Conservation (phyloP, 2,113 vertebrate species). For the Butastur rufipennis region DNA sequence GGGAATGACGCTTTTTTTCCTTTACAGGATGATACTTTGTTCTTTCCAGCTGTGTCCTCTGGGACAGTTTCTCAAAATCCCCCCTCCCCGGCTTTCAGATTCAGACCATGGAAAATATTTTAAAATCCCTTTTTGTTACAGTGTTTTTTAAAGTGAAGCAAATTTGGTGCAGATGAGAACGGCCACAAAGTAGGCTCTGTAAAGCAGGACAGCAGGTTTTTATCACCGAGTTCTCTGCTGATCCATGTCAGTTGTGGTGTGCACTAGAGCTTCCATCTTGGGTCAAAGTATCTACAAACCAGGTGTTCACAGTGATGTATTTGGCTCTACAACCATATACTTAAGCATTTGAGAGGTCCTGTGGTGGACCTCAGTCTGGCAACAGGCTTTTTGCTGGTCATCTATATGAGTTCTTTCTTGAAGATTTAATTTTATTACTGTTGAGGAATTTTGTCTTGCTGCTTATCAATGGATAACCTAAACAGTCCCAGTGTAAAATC, state of each 20-base stretch:
- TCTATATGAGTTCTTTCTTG: neutral
- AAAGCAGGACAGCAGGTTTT: neutral
- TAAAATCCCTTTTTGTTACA: neutral
- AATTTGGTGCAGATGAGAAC: neutral
- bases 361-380: neutral
- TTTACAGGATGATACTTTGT: neutral
- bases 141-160: neutral
- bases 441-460: neutral
- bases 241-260: neutral
- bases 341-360: neutral
- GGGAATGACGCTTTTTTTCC: neutral
- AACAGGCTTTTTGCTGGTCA: neutral
- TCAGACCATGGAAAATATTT: neutral
- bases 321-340: neutral
- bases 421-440: neutral
- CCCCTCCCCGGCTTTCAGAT: neutral
- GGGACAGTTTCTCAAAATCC: neutral
- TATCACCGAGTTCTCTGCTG: neutral
- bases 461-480: neutral
- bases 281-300: neutral
- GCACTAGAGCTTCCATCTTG: neutral
- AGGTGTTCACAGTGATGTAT: fast-evolving
- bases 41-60: neutral
- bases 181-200: neutral
- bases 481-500: neutral